Evolutionary conservation across 2,888 invertebrate species (phyloP), one percentile per base, ranked within the genome.

Genomic region (Tortrix viridana): DNA sequence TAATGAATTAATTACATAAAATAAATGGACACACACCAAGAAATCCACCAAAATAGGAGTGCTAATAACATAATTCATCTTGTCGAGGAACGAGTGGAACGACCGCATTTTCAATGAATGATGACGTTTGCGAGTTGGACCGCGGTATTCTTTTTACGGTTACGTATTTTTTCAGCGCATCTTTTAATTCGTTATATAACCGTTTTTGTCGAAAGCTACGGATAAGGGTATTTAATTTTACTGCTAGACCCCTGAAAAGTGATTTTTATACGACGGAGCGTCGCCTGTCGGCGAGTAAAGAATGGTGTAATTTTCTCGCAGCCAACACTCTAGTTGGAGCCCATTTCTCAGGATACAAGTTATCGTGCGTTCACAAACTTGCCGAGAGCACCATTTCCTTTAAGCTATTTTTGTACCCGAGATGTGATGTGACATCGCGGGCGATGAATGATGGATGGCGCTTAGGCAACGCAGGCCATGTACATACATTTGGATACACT

Each of bases 321-420:
- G 69, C 67, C 68, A 69, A 65, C 62, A 67, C 53, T 54, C 47
- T 44, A 60, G 53, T 52, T 48, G 58, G 66, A 67, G 67, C 75
- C 78, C 81, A 81, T 82, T 83, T 78, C 76, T 83, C 81, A 82
- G 79, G 79, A 79, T 82, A 70, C 75, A 75, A 81, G 71, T 80
- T 84, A 82, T 81, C 81, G 71, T 76, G 74, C 74, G 75, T 75
- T 77, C 72, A 76, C 78, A 74, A 79, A 77, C 74, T 79, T 73
- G 71, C 72, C 69, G 73, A 67, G 73, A 73, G 70, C 70, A 49
- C 67, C 65, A 81, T 81, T 80, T 80, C 75, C 78, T 76, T 79
- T 69, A 71, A 75, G 74, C 71, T 80, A 73, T 71, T 68, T 67
- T 49, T 67, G 58, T 63, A 60, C 44, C 56, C 49, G 68, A 66